phyloP scores from a whole-genome alignment of 2,797 vertebrate species.

The Esox lucius region DNA sequence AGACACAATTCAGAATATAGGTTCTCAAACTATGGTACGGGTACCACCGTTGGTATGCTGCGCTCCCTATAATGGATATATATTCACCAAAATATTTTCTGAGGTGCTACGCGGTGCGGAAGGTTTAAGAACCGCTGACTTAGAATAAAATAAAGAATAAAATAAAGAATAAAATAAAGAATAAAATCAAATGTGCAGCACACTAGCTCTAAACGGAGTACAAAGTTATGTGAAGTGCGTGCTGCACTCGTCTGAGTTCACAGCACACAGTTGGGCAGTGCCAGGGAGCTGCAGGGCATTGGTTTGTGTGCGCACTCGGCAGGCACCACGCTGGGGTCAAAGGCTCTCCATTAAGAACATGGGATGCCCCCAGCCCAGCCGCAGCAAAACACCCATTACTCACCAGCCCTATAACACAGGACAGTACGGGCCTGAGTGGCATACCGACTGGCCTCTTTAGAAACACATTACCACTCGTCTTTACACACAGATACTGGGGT shows the following conservation, averaged over 20 bases:
- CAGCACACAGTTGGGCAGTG: background rate
- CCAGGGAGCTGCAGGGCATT: background rate
- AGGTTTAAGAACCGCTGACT: no score
- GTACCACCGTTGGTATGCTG: no score
- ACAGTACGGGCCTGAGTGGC: slow-evolving; percentile 17
- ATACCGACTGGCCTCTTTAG: slow-evolving; percentile 15
- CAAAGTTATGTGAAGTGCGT: background rate
- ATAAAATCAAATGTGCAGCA: background rate
- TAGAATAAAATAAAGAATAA: no score
- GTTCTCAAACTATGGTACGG: no score
- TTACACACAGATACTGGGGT: slow-evolving; percentile 39
- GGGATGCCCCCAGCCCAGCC: background rate
- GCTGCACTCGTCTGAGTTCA: background rate
- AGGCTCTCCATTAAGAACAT: background rate
- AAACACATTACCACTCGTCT: slow-evolving; percentile 38
- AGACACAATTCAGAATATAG: no score
- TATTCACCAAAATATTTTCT: no score
- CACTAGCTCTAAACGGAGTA: background rate
- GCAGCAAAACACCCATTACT: background rate
- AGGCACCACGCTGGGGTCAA: slow-evolving; percentile 1
- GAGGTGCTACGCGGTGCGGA: no score
- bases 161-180: no score
- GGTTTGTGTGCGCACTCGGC: background rate
- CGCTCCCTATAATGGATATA: no score
- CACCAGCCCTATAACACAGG: slow-evolving; percentile 1